These are phyloP conservation scores for Nowickia ferox DNA, from an alignment of 2,888 invertebrate species.

Conservation along the genomic window DNA sequence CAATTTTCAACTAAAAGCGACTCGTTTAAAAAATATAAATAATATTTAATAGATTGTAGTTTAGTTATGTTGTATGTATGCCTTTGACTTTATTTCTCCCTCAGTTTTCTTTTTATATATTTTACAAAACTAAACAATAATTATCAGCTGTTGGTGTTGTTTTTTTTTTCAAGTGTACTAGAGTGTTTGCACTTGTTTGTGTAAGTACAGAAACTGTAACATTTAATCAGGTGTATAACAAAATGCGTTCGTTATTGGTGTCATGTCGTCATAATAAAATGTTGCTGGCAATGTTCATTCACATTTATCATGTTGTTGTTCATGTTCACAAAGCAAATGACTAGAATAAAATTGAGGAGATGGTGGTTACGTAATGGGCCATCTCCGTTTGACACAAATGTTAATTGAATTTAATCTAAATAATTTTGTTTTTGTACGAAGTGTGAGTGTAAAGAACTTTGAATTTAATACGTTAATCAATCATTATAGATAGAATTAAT, in stretches of 20 bases:
- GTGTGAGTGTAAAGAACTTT: background rate
- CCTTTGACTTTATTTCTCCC: slow-evolving; percentile 48
- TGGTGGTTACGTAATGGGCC: slow-evolving; percentile 59
- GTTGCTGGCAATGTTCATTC: slow-evolving; percentile 29
- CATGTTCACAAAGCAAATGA: slow-evolving; percentile 13
- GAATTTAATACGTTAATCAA: background rate
- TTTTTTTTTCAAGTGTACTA: slow-evolving; percentile 35
- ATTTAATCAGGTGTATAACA: slow-evolving; percentile 70
- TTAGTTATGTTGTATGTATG: slow-evolving; percentile 4
- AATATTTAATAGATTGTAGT: slow-evolving; percentile 50
- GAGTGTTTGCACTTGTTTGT: slow-evolving; percentile 12
- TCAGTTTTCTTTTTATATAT: slow-evolving; percentile 6
- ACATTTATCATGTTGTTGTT: slow-evolving; percentile 19
- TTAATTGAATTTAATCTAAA: slow-evolving; percentile 57
- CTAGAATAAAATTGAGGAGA: background rate
- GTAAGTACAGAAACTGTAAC: slow-evolving; percentile 29
- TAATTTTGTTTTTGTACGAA: background rate
- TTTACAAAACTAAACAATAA: slow-evolving; percentile 22
- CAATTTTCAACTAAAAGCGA: background rate
- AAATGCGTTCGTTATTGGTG: slow-evolving; percentile 60
- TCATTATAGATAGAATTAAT: background rate
- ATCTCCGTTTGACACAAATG: slow-evolving; percentile 66
- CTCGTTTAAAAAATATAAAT: slow-evolving; percentile 28
- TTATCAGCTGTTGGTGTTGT: slow-evolving; percentile 52
- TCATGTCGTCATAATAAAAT: slow-evolving; percentile 59